Evolutionary conservation across 2,888 invertebrate species (phyloP).

Genomic region (Cephus pygmeus): DNA sequence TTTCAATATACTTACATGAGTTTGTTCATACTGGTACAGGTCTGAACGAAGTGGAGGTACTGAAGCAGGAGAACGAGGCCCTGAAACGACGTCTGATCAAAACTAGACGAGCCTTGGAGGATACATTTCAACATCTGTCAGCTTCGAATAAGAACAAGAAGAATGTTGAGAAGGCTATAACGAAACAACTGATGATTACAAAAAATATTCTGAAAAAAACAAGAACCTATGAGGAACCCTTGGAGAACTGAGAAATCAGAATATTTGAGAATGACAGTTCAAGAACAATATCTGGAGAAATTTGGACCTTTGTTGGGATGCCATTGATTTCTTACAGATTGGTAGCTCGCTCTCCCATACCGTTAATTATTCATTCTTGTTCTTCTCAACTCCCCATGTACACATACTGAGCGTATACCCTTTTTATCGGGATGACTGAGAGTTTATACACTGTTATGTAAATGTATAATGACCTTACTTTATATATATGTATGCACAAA

Average conservation of each 20-base stretch:
- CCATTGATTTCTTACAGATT: background rate
- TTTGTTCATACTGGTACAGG: slow-evolving; percentile 37
- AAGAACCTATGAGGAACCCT: slow-evolving; percentile 59
- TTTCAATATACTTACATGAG: background rate
- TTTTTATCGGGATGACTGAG: background rate
- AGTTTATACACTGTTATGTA: background rate
- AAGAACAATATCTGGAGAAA: background rate
- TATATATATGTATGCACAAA: background rate
- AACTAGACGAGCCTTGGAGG: slow-evolving; percentile 80
- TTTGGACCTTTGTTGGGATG: background rate
- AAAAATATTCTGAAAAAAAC: slow-evolving; percentile 62
- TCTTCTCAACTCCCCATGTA: background rate
- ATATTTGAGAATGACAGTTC: background rate
- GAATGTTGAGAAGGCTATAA: slow-evolving; percentile 83
- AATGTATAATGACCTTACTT: background rate
- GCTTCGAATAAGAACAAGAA: slow-evolving; percentile 83
- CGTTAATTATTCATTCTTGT: background rate
- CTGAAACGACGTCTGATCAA: slow-evolving; percentile 77
- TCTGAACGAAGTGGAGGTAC: slow-evolving; percentile 65
- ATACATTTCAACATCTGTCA: slow-evolving; percentile 80
- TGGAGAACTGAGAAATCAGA: slow-evolving; percentile 43
- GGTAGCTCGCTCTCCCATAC: background rate
- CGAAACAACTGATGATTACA: slow-evolving; percentile 59
- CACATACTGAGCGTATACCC: background rate
- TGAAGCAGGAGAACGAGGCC: slow-evolving; percentile 76